phyloP scores from a whole-genome alignment of 2,797 vertebrate genomes.

The Cuculus canorus region DNA sequence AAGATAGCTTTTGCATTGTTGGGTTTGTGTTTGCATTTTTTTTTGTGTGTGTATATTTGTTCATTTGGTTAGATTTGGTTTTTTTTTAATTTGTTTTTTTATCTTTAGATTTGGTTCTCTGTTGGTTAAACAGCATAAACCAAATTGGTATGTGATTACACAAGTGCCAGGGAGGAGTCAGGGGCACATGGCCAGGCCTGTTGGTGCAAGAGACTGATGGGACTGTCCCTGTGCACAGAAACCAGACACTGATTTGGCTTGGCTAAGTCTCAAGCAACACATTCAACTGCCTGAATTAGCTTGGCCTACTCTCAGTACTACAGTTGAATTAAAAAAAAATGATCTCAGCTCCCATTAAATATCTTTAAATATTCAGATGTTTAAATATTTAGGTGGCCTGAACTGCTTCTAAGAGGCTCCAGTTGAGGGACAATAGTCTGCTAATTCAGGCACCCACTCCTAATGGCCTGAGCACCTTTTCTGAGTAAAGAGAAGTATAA shows the following conservation, averaged over 20 bases:
- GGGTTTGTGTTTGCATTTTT: background rate
- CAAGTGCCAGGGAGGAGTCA: background rate
- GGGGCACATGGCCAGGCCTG: background rate
- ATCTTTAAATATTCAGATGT: slow-evolving; percentile 46
- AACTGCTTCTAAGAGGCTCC: background rate
- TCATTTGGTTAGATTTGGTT: background rate
- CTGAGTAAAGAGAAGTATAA: background rate
- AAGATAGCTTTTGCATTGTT: background rate
- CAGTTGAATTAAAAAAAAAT: background rate
- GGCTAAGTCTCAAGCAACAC: background rate
- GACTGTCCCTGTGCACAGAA: background rate
- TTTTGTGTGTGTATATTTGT: background rate
- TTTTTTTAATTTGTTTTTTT: too few species aligned
- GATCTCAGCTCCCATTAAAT: background rate
- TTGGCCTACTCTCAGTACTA: background rate
- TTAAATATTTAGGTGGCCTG: slow-evolving; percentile 45
- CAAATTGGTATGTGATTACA: background rate
- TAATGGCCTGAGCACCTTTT: background rate
- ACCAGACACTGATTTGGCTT: background rate
- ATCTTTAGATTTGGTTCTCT: background rate
- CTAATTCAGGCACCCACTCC: background rate
- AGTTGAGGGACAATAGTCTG: background rate
- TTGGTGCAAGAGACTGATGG: background rate
- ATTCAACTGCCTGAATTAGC: background rate
- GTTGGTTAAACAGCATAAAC: background rate